These are phyloP conservation scores for Suncus etruscus DNA, from an alignment of 2,113 vertebrate species.

Conservation along the genomic window DNA sequence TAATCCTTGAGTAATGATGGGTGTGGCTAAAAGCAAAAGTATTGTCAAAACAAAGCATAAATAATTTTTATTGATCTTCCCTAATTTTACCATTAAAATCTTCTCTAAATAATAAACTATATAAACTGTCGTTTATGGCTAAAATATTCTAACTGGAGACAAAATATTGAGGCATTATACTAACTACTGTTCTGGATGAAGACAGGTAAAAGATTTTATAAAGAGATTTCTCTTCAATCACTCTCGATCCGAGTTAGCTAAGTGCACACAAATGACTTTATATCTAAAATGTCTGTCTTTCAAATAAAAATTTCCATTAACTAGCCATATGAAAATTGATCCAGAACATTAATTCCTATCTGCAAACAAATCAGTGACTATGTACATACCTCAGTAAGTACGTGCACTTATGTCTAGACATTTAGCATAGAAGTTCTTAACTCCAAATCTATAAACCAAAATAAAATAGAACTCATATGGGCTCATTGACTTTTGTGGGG, in stretches of 20 bases:
- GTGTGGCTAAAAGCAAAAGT: background rate
- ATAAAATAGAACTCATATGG: background rate
- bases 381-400: background rate
- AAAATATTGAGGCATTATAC: slow-evolving; percentile 9
- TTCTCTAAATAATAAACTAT: background rate
- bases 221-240: background rate
- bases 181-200: background rate
- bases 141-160: slow-evolving; percentile 11
- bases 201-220: background rate
- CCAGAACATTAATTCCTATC: slow-evolving; percentile 48
- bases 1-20: too few species aligned
- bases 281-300: slow-evolving; percentile 35
- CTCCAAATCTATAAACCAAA: background rate
- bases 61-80: background rate
- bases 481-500: background rate
- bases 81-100: background rate
- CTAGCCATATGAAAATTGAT: slow-evolving; percentile 15
- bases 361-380: slow-evolving; percentile 22
- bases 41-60: background rate
- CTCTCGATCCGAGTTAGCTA: background rate
- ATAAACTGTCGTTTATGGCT: slow-evolving; percentile 30
- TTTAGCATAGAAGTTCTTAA: background rate
- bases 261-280: slow-evolving; percentile 42
- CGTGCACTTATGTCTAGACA: background rate
- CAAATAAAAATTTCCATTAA: slow-evolving; percentile 45